Evolutionary conservation across 2,888 invertebrate genomes (phyloP).

Genomic region (Bugula neritina): DNA sequence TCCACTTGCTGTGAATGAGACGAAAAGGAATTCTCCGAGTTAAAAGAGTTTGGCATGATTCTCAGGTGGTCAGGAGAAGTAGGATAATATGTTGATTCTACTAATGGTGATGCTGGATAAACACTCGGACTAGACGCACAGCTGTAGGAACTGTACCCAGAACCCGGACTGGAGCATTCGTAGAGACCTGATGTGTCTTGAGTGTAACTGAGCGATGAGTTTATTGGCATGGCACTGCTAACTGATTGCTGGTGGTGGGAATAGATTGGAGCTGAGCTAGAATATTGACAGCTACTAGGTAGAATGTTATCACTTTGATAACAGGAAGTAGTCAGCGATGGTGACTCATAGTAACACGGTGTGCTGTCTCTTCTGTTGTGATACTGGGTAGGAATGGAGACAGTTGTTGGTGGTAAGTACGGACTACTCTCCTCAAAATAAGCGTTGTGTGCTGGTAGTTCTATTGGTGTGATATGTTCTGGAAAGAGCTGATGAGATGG

Average conservation of each 20-base stretch:
- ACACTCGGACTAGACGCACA: conserved; percentile 25
- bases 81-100: conserved; percentile 3
- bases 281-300: conserved; percentile 6
- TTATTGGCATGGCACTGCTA: neutral
- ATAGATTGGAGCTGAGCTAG: too few species aligned
- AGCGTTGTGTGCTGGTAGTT: neutral
- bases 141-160: conserved; percentile 16
- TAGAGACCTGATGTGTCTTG: neutral
- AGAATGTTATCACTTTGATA: neutral
- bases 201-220: neutral
- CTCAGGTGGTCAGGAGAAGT: neutral
- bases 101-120: conserved; percentile 11
- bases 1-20: neutral
- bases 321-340: neutral
- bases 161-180: conserved; percentile 10
- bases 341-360: neutral
- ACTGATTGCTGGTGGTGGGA: neutral
- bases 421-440: neutral
- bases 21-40: neutral
- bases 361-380: neutral
- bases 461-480: conserved; percentile 13
- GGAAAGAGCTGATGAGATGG: neutral
- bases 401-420: neutral
- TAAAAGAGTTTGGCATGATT: neutral
- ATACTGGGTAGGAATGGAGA: too few species aligned